Base-by-base conservation (phyloP, 37 sponge, comb jelly and placozoan genomes). In the Lycopodina hypogea region DNA sequence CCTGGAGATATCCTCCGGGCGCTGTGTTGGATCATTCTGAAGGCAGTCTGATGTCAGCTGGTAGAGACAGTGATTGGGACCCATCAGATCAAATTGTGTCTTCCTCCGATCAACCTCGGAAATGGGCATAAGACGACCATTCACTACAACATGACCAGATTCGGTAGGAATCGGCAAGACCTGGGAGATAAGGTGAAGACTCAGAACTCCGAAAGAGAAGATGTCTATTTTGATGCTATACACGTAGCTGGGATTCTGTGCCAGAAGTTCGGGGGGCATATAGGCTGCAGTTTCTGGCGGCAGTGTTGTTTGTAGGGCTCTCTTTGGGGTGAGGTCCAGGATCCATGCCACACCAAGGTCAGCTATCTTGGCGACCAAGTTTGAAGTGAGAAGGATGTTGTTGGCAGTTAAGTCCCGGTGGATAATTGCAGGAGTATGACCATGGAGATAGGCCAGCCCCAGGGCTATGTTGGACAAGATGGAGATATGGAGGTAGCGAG, bases 401-500 rank as follows among this genome's bases (percentile, higher is more conserved):
- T 75, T 75, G 21, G 86, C 80, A 18, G 86, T 86, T 50, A 86
- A 81, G 69, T 86, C 86, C 19, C 86, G 80, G 38, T 86, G 86
- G 36, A 86, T 74, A 69, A 85, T 85, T 65, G 85, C 66, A 4
- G 85, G 85, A 22, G 64, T 34, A 42, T 78, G 78, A 32, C 73
- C 73, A 68, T 86, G 86, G 24, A 86, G 80, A 61, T 86, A 73
- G 69, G 69, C 60, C 34, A 86, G 81, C 0, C 81, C 86, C 50
- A 75, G 60, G 14, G 86, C 59, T 2, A 86, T 69, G 59, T 86
- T 76, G 59, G 35, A 48, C 9, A 85, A 79, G 72, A 85, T 85
- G 35, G 78, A 78, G 66, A 78, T 64, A 63, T 85, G 75, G 39
- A 86, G 68, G 48, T 51, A 59, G 34, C 67, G 80, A 19, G 86